phyloP scores from a whole-genome alignment of 2,797 vertebrate genomes.

The Epinephelus awoara region DNA sequence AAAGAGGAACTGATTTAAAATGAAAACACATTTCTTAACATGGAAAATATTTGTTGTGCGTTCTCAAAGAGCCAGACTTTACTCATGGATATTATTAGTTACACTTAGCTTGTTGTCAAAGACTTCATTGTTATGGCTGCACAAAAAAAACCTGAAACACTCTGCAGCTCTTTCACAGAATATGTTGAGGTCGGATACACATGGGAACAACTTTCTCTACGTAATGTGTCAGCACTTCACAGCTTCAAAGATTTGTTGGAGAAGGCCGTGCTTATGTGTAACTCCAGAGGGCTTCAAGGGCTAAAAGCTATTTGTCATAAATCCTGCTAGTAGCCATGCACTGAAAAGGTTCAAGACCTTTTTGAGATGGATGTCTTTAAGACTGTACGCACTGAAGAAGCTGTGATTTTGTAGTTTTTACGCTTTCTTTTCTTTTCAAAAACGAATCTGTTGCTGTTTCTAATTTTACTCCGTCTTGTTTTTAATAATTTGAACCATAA shows the following conservation, averaged over 20 bases:
- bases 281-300: neutral
- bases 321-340: too few species aligned
- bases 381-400: neutral
- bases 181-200: neutral
- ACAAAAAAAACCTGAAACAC: neutral
- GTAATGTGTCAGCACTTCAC: neutral
- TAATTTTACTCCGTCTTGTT: neutral
- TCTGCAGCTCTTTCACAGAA: neutral
- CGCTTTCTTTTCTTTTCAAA: too few species aligned
- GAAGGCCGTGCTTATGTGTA: too few species aligned
- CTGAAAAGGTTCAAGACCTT: neutral
- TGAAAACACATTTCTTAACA: slow-evolving; percentile 10
- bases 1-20: neutral
- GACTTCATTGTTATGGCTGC: slow-evolving; percentile 15
- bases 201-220: neutral
- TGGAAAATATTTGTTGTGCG: slow-evolving; percentile 25
- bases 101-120: slow-evolving; percentile 3
- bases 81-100: slow-evolving; percentile 23
- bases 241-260: neutral
- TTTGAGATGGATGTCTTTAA: neutral
- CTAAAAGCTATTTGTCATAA: neutral
- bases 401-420: neutral
- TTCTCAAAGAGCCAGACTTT: neutral
- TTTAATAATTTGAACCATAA: too few species aligned
- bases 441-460: neutral